Conservation (phyloP, 1,140 invertebrate species). For the Telenomus remus region DNA sequence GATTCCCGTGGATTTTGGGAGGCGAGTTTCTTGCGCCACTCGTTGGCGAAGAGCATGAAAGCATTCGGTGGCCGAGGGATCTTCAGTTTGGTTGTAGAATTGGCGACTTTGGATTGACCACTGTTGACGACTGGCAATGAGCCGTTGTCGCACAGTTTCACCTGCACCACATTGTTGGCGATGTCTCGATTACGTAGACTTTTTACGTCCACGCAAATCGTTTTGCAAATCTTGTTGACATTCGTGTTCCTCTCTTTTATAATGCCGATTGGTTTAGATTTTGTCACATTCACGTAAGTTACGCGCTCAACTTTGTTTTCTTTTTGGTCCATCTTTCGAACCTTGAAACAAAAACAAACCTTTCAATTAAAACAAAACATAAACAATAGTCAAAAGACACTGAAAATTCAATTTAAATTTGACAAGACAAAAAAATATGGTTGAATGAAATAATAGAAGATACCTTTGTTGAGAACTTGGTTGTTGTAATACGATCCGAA, state of each 20-base stretch:
- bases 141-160: slow-evolving; percentile 52
- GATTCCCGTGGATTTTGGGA: slow-evolving; percentile 77
- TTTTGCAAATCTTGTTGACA: slow-evolving; percentile 54
- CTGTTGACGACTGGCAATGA: neutral
- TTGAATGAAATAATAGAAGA: no score
- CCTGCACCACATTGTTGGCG: slow-evolving; percentile 42
- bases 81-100: slow-evolving; percentile 67
- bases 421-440: no score
- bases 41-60: slow-evolving; percentile 81
- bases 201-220: slow-evolving; percentile 59
- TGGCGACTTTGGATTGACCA: slow-evolving; percentile 34
- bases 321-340: neutral
- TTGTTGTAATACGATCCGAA: no score
- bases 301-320: slow-evolving; percentile 10
- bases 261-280: slow-evolving; percentile 56
- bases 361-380: no score
- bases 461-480: no score
- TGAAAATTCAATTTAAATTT: no score
- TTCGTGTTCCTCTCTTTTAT: slow-evolving; percentile 54
- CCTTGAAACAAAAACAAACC: no score
- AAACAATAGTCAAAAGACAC: no score
- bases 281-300: slow-evolving; percentile 34
- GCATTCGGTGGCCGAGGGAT: slow-evolving; percentile 80
- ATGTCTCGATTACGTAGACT: slow-evolving; percentile 41
- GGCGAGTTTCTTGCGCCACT: slow-evolving; percentile 78